Evolutionary conservation across 2,797 vertebrate species (phyloP), one percentile per base, ranked within the genome.

Genomic region (Sebastiscus albofasciatus): DNA sequence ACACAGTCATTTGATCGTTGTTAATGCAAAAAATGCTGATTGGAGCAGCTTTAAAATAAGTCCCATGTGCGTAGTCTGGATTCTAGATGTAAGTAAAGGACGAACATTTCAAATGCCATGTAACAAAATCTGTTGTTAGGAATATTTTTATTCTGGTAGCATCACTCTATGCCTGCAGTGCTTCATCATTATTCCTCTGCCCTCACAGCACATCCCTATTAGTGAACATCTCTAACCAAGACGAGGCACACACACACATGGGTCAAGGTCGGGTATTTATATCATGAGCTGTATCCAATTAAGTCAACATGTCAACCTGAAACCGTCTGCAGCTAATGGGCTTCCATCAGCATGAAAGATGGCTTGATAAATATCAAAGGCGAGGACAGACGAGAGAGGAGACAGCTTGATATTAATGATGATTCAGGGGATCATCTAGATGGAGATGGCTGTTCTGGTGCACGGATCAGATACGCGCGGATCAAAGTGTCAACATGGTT

Each of bases 351-450:
- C 68, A 85, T 86, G 84, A 90, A 87, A 85, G 87, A 88, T 90
- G 59, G 87, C 80, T 87, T 83, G 83, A 92, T 94, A 87, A 91
- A 92, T 92, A 94, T 93, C 89, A 93, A 92, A 94, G 89, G 68
- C 34, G 70, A 81, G 61, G 76, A 78, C 71, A 60, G 84, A 87
- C 76, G 84, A 49, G 81, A 81, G 80, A 60, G n/a, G 68, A 79
- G 78, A 72, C 20, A 5, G 75, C 34, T 80, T 69, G 55, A 83
- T 87, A 78, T 85, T 82, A 87, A 89, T 81, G 83, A 83, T 84
- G 82, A 90, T 64, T 29, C 59, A 69, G 62, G 34, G 24, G 54
- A 83, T 79, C 54, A 84, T 80, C 88, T 71, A 67, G 75, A 75
- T 72, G 58, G 70, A 77, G 77, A 81, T 61, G 61, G 31, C 34